Base-by-base conservation (phyloP, 2,888 invertebrate genomes). In the Drosophila dives region DNA sequence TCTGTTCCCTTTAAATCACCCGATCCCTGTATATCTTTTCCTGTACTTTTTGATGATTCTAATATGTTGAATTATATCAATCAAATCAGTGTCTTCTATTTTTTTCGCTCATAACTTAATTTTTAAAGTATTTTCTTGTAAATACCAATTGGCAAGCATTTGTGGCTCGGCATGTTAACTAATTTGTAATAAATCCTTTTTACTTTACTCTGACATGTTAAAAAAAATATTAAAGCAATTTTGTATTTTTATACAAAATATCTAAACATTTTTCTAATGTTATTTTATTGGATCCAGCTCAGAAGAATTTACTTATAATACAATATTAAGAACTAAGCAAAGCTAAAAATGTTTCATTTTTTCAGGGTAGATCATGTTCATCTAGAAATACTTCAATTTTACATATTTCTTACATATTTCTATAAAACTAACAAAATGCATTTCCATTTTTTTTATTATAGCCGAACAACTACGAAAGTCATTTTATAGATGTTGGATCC, bases 401-500 rank as follows among this genome's bases (percentile, higher is more conserved):
- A n/a, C n/a, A n/a, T n/a, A n/a, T n/a, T 0, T 4, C 20, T 17
- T 2, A 42, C 7, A 10, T 15, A 11, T 45, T 15, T 42, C 3
- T 42, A 15, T 1, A 3, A 42, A 23, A 33, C 10, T 23, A 23
- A 17, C 7, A 20, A 7, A 11, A 12, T 23, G 20, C 10, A 7
- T 32, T 40, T 10, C 20, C 0, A 10, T 29, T 7, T 26, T 15
- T 26, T 12, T 54, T 17, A 12, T 72, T 72, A 11, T 55, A 73
- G 75, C 5, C 0, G 7, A 23, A 50, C 0, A 67, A 67, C 12
- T 20, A 72, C 7, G 91, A 92, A 64, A 91, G 85, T 48, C 92
- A 89, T 60, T 93, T 93, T 26, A 91, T 93, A 42, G 92, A 93
- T 70, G 92, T 92, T 32, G 93, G 93, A 6, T 88, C 90, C 0